phyloP scores from a whole-genome alignment of 2,113 vertebrate genomes.

The Puma concolor region DNA sequence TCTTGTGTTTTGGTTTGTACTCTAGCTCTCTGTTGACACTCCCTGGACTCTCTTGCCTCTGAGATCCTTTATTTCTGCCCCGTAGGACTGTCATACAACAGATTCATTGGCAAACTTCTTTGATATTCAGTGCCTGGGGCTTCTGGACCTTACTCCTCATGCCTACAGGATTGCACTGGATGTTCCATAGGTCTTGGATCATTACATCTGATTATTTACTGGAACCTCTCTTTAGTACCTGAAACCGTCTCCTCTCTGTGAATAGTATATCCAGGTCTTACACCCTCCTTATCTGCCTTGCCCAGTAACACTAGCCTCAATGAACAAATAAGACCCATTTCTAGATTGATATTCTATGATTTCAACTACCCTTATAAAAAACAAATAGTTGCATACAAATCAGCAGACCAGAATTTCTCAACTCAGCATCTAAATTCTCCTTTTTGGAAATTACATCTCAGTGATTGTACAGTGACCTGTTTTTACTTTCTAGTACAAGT shows the following conservation, averaged over 20 bases:
- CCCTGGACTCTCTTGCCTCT: neutral
- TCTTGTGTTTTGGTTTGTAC: neutral
- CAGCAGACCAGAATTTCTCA: neutral
- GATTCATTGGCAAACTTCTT: neutral
- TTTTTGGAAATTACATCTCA: neutral
- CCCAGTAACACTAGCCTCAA: neutral
- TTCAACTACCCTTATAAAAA: neutral
- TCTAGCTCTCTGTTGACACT: neutral
- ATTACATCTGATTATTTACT: neutral
- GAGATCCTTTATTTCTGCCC: neutral
- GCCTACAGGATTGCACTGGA: neutral
- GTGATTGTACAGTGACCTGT: neutral
- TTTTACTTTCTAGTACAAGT: neutral
- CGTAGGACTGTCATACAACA: neutral
- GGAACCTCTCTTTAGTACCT: neutral
- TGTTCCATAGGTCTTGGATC: neutral
- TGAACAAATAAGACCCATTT: neutral
- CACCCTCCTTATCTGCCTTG: neutral
- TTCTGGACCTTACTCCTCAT: neutral
- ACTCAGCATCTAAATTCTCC: neutral
- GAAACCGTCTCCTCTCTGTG: neutral
- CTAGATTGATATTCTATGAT: neutral
- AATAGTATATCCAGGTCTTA: neutral
- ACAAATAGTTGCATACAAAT: neutral
- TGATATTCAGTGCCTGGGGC: neutral